Evolutionary conservation across 1,140 invertebrate genomes (phyloP), one percentile per base, ranked within the genome.

Genomic region (Penaeus indicus): DNA sequence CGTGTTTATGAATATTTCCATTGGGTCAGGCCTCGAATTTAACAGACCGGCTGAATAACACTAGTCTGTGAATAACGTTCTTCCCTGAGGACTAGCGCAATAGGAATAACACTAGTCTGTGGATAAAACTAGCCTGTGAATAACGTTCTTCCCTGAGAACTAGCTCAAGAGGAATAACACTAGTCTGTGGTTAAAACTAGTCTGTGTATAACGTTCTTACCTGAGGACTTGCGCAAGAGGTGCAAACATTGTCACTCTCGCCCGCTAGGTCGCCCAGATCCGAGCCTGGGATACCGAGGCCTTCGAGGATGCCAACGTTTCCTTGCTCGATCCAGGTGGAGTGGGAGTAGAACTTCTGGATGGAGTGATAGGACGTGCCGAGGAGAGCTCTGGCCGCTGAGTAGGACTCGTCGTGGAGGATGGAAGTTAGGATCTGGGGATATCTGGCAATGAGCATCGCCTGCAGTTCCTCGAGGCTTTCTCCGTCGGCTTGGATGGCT

Each of bases 281-380:
- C 38, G 54, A 63, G 3, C 86, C 86, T 47, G 86, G 86, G 8
- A 83, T 19, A 18, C 81, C 86, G 22, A 88, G 54, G 3, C 25
- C 72, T 38, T 63, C 75, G 67, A 84, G 67, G 10, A 88, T 84
- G 1, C 25, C 81, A 0, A n/a, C n/a, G 32, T 88, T 83, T 3
- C 86, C 86, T 25, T 78, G 61, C 18, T 88, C 86, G 25, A 88
- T n/a, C 86, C 86, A 88, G 54, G 86, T 88, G 81, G 86, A 88
- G 62, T 88, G 86, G 32, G 86, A 84, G 80, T 88, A 88, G 81
- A 88, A 88, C 54, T 88, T 78, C 67, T 88, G 86, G 69, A 88
- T 38, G 7, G 86, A 84, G 72, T 88, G 86, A 21, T 84, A 62
- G 22, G 80, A 78, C 69, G 72, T 32, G 61, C 86, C 86, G 80